These are phyloP conservation scores for Enchytraeus crypticus DNA, from an alignment of 2,888 invertebrate species.

Conservation along the genomic window DNA sequence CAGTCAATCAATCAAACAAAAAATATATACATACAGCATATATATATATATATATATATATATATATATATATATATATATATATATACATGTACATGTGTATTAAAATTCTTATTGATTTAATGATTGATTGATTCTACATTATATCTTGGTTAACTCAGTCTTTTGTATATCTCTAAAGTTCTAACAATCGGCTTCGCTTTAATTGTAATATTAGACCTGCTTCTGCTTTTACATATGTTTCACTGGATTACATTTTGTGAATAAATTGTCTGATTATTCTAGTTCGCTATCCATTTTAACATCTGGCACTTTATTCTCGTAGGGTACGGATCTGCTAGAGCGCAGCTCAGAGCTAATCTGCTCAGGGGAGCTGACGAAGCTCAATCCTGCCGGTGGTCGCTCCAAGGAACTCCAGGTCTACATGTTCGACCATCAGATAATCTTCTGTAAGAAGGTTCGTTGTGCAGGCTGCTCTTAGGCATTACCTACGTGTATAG, in stretches of 20 bases:
- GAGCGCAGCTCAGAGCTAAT: slow-evolving; percentile 70
- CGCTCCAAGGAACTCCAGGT: slow-evolving; percentile 69
- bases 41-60: no score
- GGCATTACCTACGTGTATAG: not conserved
- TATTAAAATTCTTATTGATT: no score
- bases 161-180: no score
- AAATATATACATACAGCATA: no score
- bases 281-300: not conserved
- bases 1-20: no score
- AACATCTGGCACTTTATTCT: not conserved
- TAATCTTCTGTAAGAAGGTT: slow-evolving; percentile 73
- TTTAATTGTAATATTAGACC: no score
- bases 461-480: not conserved
- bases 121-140: no score
- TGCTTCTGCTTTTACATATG: no score
- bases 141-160: no score
- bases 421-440: slow-evolving; percentile 74
- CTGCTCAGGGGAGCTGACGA: slow-evolving; percentile 68
- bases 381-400: slow-evolving; percentile 63
- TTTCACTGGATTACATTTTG: not conserved
- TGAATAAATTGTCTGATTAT: not conserved
- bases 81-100: no score
- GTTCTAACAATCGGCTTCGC: no score
- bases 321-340: slow-evolving; percentile 64
- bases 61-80: no score